phyloP scores from a whole-genome alignment of 2,888 invertebrate species.

The Euspilapteryx auroguttella region DNA sequence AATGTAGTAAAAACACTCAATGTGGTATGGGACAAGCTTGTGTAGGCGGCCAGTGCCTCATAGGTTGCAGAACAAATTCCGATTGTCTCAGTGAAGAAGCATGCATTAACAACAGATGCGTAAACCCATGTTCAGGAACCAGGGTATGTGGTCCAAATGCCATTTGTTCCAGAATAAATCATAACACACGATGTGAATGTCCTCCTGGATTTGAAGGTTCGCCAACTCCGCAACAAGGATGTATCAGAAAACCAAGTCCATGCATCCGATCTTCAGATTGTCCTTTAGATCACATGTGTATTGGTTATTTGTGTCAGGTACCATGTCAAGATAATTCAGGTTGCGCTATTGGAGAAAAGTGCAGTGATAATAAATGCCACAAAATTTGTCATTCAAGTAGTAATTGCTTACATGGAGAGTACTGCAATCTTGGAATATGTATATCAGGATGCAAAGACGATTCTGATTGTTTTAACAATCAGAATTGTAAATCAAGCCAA shows the following conservation, averaged over 20 bases:
- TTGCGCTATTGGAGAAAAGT: slow-evolving; percentile 85
- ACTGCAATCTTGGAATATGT: slow-evolving; percentile 81
- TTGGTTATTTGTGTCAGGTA: slow-evolving; percentile 75
- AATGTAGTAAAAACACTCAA: slow-evolving; percentile 80
- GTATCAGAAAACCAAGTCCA: slow-evolving; percentile 75
- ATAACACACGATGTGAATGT: slow-evolving; percentile 77
- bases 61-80: slow-evolving; percentile 83
- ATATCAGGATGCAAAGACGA: slow-evolving; percentile 81
- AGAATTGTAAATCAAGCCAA: slow-evolving; percentile 73
- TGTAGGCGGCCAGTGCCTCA: slow-evolving; percentile 73
- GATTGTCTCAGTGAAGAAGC: slow-evolving; percentile 77
- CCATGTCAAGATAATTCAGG: slow-evolving; percentile 72
- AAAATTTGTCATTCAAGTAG: slow-evolving; percentile 89
- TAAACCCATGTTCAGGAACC: slow-evolving; percentile 77
- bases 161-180: slow-evolving; percentile 73
- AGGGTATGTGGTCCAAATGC: slow-evolving; percentile 85
- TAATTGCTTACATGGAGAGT: slow-evolving; percentile 88
- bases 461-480: slow-evolving; percentile 76
- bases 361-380: slow-evolving; percentile 74
- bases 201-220: slow-evolving; percentile 85
- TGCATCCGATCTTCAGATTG: slow-evolving; percentile 74
- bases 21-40: slow-evolving; percentile 82
- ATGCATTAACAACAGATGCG: slow-evolving; percentile 83
- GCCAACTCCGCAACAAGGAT: slow-evolving; percentile 86
- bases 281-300: slow-evolving; percentile 75